Conservation (phyloP, 2,888 invertebrate species). For the Agonum fuliginosum region DNA sequence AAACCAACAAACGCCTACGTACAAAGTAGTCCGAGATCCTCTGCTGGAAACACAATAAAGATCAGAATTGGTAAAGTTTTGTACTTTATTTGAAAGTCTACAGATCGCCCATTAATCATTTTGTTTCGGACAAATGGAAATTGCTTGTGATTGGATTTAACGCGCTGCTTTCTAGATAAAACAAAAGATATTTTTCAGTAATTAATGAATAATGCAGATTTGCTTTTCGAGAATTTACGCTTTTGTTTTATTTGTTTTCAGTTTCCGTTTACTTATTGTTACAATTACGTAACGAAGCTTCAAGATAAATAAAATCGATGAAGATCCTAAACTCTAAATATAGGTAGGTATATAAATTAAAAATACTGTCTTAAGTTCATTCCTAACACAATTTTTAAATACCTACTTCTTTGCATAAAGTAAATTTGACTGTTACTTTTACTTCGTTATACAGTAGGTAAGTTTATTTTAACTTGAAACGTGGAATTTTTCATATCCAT, state of each 20-base stretch:
- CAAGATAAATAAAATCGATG: background rate
- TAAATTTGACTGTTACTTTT: no score
- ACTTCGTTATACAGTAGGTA: no score
- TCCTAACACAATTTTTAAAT: no score
- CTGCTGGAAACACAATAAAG: background rate
- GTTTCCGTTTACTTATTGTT: background rate
- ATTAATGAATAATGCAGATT: conserved; percentile 7
- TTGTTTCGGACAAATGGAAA: conserved; percentile 23
- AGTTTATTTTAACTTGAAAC: no score
- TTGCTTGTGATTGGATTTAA: conserved; percentile 14
- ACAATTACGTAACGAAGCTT: no score
- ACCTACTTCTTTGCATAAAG: no score
- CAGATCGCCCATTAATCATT: conserved; percentile 17
- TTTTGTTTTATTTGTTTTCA: background rate
- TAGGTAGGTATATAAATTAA: no score
- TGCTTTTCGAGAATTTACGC: background rate
- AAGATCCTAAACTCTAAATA: background rate
- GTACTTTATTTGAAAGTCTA: conserved; percentile 16
- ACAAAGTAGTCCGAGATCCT: no score
- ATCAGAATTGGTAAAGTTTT: conserved; percentile 7
- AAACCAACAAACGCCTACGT: no score
- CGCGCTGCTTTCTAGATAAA: conserved; percentile 5
- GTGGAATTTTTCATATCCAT: no score
- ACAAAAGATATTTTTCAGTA: conserved; percentile 8
- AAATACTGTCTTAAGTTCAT: no score